These are phyloP conservation scores for Cheilosia grossa DNA, from an alignment of 2,888 invertebrate genomes.

Conservation along the genomic window DNA sequence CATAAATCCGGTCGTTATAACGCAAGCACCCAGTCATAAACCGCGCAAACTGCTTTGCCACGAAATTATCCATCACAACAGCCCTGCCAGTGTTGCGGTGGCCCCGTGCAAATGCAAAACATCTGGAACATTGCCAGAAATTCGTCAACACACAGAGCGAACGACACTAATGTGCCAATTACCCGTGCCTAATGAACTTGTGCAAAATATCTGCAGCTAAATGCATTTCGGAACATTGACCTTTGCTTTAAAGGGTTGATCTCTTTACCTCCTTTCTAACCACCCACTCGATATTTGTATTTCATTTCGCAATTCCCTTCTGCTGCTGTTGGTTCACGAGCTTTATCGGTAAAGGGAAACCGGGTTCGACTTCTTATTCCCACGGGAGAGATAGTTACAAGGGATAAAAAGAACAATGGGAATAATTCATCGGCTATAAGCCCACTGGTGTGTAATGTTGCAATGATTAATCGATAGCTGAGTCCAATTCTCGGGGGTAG, in stretches of 20 bases:
- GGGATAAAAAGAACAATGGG: slow-evolving; percentile 33
- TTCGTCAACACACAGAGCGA: slow-evolving; percentile 29
- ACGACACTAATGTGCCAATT: slow-evolving; percentile 54
- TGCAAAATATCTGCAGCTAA: slow-evolving; percentile 62
- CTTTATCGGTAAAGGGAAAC: slow-evolving; percentile 20
- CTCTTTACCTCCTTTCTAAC: neutral
- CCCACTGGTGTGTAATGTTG: slow-evolving; percentile 62
- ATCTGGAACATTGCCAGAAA: slow-evolving; percentile 61
- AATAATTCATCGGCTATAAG: slow-evolving; percentile 59
- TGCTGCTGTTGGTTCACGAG: slow-evolving; percentile 22
- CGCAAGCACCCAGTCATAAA: slow-evolving; percentile 6
- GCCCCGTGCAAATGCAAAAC: slow-evolving; percentile 37
- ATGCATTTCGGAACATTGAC: slow-evolving; percentile 71
- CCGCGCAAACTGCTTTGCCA: slow-evolving; percentile 25
- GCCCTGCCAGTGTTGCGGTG: neutral
- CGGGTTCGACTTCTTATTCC: slow-evolving; percentile 20
- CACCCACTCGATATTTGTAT: neutral
- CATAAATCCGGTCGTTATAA: slow-evolving; percentile 17
- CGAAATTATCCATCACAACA: slow-evolving; percentile 37
- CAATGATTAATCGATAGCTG: slow-evolving; percentile 71
- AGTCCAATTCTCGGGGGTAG: slow-evolving; percentile 50
- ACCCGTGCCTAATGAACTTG: slow-evolving; percentile 58
- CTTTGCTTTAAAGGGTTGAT: slow-evolving; percentile 25
- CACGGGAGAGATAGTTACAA: slow-evolving; percentile 32
- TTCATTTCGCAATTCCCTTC: neutral